phyloP scores from a whole-genome alignment of 2,113 vertebrate genomes.

The Myotis yumanensis region DNA sequence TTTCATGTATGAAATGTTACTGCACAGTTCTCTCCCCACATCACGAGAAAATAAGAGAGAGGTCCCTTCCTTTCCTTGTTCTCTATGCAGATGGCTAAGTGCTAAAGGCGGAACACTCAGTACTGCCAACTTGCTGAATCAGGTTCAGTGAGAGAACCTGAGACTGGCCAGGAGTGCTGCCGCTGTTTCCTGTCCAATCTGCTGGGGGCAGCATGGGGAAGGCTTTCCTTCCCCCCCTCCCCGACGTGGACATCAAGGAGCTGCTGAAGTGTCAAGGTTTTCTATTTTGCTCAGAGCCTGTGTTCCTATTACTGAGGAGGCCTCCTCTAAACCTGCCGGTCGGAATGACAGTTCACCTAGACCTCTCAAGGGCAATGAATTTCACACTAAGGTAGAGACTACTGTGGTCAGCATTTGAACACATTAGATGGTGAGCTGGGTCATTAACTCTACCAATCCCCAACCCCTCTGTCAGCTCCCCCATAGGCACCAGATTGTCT shows the following conservation, averaged over 20 bases:
- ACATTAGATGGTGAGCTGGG: not conserved
- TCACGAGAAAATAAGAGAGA: not conserved
- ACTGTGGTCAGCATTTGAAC: not conserved
- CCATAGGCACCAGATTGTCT: not conserved
- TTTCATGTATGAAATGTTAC: not conserved
- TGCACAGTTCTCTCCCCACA: not conserved
- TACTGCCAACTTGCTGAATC: not conserved
- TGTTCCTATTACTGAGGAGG: not conserved
- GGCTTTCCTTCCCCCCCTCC: not conserved
- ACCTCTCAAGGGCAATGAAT: slow-evolving; percentile 59
- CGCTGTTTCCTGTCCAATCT: not conserved
- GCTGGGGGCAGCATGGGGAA: rapidly evolving
- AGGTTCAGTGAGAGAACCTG: not conserved
- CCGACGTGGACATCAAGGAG: not conserved
- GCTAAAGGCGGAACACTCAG: not conserved
- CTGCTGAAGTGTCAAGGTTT: slow-evolving; percentile 40
- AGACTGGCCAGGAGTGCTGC: rapidly evolving
- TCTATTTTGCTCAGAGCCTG: slow-evolving; percentile 60
- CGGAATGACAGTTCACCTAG: not conserved
- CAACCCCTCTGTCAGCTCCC: rapidly evolving
- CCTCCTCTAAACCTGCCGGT: slow-evolving; percentile 50
- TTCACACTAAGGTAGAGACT: slow-evolving; percentile 32
- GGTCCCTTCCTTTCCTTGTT: not conserved
- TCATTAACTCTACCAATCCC: not conserved
- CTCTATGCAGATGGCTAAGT: not conserved